A percentile compares a stretch with the other conserved stretches of the same genome.
Conservation (phyloP, 1,140 invertebrate species). For the Caenorhabditis tropicalis region DNA sequence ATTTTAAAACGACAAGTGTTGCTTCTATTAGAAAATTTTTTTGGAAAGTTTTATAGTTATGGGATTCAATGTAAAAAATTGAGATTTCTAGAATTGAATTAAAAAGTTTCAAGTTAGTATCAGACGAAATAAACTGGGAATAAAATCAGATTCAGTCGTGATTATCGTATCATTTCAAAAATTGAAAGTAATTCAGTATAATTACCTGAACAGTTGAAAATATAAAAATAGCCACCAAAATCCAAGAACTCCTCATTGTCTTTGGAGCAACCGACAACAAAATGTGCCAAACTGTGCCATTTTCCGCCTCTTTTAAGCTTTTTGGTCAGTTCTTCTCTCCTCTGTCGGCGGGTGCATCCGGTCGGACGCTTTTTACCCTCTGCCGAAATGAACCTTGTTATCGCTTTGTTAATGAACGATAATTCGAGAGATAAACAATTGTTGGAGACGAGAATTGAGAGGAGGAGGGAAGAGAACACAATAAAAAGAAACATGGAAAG, state of each 20-base stretch:
- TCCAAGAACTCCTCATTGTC: background rate
- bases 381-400: slow-evolving; percentile 31
- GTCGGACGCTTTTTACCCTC: slow-evolving; percentile 35
- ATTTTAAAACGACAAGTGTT: too few species aligned
- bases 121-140: too few species aligned
- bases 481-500: background rate
- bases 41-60: too few species aligned
- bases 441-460: background rate
- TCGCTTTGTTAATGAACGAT: slow-evolving; percentile 40
- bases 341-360: background rate
- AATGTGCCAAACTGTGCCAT: slow-evolving; percentile 26
- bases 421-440: slow-evolving; percentile 21
- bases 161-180: too few species aligned
- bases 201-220: slow-evolving; percentile 5
- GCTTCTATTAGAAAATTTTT: too few species aligned
- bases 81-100: too few species aligned
- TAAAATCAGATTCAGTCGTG: too few species aligned
- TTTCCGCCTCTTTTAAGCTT: slow-evolving; percentile 4
- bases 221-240: background rate
- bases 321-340: background rate
- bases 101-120: too few species aligned
- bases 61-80: too few species aligned
- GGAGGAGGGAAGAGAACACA: background rate
- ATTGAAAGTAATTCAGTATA: too few species aligned
- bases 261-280: background rate